Evolutionary conservation across 2,797 vertebrate species (phyloP), one percentile per base, ranked within the genome.

Genomic region (Myotis daubentonii): DNA sequence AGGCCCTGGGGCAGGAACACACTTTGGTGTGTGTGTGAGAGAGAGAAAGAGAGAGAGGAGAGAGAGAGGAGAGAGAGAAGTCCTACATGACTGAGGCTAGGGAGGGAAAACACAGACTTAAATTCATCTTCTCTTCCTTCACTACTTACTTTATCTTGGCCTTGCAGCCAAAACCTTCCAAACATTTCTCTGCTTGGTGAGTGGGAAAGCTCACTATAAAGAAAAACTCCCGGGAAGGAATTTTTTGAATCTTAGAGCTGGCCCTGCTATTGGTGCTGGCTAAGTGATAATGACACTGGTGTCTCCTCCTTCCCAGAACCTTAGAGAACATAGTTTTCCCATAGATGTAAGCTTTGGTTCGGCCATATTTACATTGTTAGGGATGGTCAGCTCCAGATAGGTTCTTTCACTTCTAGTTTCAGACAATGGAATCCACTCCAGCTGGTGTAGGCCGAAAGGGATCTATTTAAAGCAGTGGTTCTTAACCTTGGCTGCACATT

Each of bases 51-150:
- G 12, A 47, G 44, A 47, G 55, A 57, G 53, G 47, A 47, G 44
- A 47, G 55, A 62, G 25, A 62, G 60, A 62, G 28, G 60, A 62
- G 25, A 62, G 57, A 60, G 57, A 28, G 11, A 30, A 38, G 41
- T 74, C 47, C 76, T 65, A 16, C 22, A 1, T 17, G 38, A 8
- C 1, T 3, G 25, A 47, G 55, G 30, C 51, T 12, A 30, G 41
- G 13, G 9, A 3, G 3, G 30, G 23, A 8, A 22, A 47, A 41
- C 4, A 10, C 3, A 4, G 33, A 3, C 5, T 19, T 36, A 1
- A 0, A 9, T 15, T 2, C 28, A 7, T 30, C 22, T 74, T 23
- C n/a, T 84, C 25, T 57, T 51, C 47, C 49, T 88, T 68, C 25
- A 4, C 12, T 25, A 8, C 6, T 57, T 33, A 13, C 3, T 74